phyloP scores from a whole-genome alignment of 2,888 invertebrate species.

The Hypomecis punctinalis region DNA sequence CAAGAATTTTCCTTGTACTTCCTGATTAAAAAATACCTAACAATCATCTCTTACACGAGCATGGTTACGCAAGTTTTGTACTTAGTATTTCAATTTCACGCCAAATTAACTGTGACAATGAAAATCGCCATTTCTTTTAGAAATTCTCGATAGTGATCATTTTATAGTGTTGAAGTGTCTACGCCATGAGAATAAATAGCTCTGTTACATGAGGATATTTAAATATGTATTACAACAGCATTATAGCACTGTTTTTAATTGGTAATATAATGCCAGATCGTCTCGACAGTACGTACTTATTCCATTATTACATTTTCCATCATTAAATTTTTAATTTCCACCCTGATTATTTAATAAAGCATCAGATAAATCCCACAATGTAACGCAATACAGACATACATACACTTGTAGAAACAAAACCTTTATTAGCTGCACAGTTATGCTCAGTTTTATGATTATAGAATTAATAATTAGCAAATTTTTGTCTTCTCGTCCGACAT shows the following conservation, averaged over 20 bases:
- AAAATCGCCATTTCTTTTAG: conserved; percentile 38
- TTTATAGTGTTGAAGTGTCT: conserved; percentile 9
- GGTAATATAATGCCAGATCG: conserved; percentile 12
- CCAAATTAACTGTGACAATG: conserved; percentile 51
- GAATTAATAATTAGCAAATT: too few relatives aligned
- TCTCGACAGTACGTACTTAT: conserved; percentile 27
- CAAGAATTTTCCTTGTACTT: conserved; percentile 1
- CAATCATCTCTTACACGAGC: conserved; percentile 15
- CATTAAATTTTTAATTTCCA: too few relatives aligned
- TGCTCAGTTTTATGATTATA: too few relatives aligned
- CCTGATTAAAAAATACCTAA: conserved; percentile 6
- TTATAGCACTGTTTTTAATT: conserved; percentile 12
- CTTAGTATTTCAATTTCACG: conserved; percentile 65
- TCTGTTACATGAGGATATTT: conserved; percentile 4
- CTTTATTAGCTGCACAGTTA: too few relatives aligned
- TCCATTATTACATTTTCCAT: conserved; percentile 1
- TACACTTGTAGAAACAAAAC: too few relatives aligned
- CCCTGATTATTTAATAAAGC: too few relatives aligned
- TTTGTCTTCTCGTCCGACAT: too few relatives aligned
- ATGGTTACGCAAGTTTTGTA: conserved; percentile 29
- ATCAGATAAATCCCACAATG: too few relatives aligned
- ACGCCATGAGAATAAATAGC: conserved; percentile 12
- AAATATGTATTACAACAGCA: conserved; percentile 21
- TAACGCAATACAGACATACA: too few relatives aligned
- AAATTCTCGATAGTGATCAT: conserved; percentile 25